Conservation (phyloP, 2,888 invertebrate species). For the Dynastes hyllus region DNA sequence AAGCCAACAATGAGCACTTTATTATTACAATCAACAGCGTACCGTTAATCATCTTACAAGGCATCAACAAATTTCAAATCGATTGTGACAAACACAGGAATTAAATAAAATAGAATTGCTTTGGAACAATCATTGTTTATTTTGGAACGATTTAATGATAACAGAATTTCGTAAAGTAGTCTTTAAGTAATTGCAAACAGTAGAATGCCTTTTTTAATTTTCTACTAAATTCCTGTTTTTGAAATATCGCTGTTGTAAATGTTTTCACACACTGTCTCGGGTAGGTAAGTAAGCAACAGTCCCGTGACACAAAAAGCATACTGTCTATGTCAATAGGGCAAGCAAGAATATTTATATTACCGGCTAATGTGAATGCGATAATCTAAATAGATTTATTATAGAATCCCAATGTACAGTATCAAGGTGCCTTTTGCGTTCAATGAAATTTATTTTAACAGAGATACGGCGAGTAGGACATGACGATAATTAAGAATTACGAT, state of each 20-base stretch:
- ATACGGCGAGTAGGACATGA: background rate
- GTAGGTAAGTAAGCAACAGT: background rate
- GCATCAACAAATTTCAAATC: too few species aligned
- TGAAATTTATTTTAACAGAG: conserved; percentile 8
- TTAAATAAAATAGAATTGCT: too few species aligned
- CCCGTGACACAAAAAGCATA: background rate
- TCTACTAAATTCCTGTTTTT: too few species aligned
- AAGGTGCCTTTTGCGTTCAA: conserved; percentile 3
- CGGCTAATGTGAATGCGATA: conserved; percentile 4
- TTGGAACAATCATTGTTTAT: too few species aligned
- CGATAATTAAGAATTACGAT: conserved; percentile 23
- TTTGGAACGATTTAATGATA: too few species aligned
- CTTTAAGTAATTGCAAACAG: too few species aligned
- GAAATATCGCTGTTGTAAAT: background rate
- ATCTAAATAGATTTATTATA: conserved; percentile 21
- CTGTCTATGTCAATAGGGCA: background rate
- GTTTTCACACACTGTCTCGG: background rate
- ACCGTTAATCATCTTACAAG: too few species aligned
- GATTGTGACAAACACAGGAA: too few species aligned
- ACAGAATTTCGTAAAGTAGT: too few species aligned
- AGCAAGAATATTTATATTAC: background rate
- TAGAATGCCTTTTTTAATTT: too few species aligned
- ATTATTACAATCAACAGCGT: too few species aligned
- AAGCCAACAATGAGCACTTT: too few species aligned
- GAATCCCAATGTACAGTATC: conserved; percentile 1